phyloP scores from a whole-genome alignment of 2,797 vertebrate genomes.

The Catharus ustulatus region DNA sequence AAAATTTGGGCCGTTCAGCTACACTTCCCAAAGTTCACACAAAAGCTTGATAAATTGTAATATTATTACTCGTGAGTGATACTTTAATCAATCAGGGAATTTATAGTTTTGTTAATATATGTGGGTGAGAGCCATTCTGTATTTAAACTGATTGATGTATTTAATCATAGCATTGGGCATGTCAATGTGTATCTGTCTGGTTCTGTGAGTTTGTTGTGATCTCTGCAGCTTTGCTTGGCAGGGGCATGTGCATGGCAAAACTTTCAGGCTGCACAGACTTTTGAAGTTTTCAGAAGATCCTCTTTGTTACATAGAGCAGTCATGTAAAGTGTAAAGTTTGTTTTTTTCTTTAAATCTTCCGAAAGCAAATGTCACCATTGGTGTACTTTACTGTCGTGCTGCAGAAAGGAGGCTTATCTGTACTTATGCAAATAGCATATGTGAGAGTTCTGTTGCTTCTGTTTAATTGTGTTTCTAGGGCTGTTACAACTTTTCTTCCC shows the following conservation, averaged over 20 bases:
- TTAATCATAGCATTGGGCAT: not conserved
- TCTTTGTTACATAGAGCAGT: not conserved
- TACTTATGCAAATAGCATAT: not conserved
- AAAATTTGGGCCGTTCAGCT: not conserved
- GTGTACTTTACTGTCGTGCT: not conserved
- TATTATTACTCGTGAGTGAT: fast-evolving
- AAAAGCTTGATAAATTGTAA: not conserved
- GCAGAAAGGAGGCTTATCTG: not conserved
- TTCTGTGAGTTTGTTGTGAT: not conserved
- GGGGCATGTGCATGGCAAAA: not conserved
- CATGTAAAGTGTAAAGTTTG: not conserved
- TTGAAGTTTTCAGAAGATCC: not conserved
- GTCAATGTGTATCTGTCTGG: not conserved
- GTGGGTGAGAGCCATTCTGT: not conserved
- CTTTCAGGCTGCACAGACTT: not conserved
- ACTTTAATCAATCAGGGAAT: not conserved
- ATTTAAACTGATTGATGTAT: not conserved
- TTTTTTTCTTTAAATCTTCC: not conserved
- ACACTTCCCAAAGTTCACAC: not conserved
- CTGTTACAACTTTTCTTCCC: not conserved
- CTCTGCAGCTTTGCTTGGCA: not conserved
- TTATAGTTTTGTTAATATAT: not conserved
- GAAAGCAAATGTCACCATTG: not conserved
- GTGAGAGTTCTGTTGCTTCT: not conserved
- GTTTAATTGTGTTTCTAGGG: not conserved